Base-by-base conservation (phyloP, 2,113 vertebrate genomes). In the Vulpes ferrilata region DNA sequence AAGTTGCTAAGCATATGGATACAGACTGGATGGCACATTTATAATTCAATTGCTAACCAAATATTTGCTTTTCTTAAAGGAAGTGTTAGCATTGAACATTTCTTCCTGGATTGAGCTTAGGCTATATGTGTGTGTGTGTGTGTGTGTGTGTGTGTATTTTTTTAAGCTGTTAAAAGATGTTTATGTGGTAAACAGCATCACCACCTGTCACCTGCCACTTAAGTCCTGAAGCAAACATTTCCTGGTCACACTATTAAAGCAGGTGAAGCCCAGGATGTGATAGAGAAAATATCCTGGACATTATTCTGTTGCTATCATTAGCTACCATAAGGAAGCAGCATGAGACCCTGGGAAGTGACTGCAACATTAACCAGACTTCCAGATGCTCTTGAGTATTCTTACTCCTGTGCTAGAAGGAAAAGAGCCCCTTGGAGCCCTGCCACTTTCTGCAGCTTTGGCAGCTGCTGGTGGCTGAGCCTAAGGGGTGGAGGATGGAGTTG, bases 331-430 rank as follows among this genome's bases (percentile, higher is more conserved):
- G 93, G 92, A 97, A 96, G 89, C 80, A 35, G n/a, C 55, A 48
- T 17, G 92, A 85, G 74, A 73, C 69, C 38, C 80, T 81, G 69
- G 93, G 86, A 98, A 97, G 81, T 90, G 92, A 96, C 55, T n/a
- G 76, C 64, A 74, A 79, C 69, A 94, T 78, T 96, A 92, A 73
- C 87, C 97, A 97, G 96, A 92, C 90, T 93, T 92, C 90, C 94
- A 95, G 97, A 97, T 95, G 55, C 55, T 91, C 81, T 51, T 7
- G 60, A 83, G 25, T 88, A 17, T 32, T 64, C 76, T 94, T 65
- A 83, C 55, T 74, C 48, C 76, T 71, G 78, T 64, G 85, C 76
- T 91, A 84, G 94, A 74, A 92, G 89, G 92, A 88, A 97, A 86
- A 79, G 76, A 76, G 57, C 78, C 30, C 23, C 57, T 81, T 97